phyloP scores from a whole-genome alignment of 2,888 invertebrate genomes.

The Eudasyphora cyanicolor region DNA sequence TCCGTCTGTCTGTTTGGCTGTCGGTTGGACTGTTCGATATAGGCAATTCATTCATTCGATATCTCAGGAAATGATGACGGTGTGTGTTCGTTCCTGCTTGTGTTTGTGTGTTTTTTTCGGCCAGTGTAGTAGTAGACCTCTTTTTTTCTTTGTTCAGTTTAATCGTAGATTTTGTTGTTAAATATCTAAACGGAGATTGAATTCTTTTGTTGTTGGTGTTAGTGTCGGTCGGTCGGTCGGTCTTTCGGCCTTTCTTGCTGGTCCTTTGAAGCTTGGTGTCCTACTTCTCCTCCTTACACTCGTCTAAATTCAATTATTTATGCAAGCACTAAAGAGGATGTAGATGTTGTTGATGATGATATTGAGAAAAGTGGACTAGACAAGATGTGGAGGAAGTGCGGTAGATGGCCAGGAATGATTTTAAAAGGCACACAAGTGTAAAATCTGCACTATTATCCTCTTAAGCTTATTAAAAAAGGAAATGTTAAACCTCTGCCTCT shows the following conservation, averaged over 20 bases:
- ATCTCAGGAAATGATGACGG: background rate
- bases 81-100: conserved; percentile 16
- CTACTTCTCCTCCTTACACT: background rate
- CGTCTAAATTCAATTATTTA: conserved; percentile 58
- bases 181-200: conserved; percentile 57
- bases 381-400: background rate
- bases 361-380: background rate
- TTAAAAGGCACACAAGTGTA: conserved; percentile 36
- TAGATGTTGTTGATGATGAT: background rate
- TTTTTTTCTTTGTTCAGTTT: conserved; percentile 62
- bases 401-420: background rate
- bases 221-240: conserved; percentile 5
- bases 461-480: conserved; percentile 59
- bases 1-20: too few relatives aligned
- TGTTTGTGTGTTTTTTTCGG: conserved; percentile 36
- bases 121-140: conserved; percentile 56
- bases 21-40: background rate
- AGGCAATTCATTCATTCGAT: background rate
- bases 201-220: conserved; percentile 4
- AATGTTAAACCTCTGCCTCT: conserved; percentile 52
- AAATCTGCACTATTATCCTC: conserved; percentile 53
- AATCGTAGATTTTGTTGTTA: conserved; percentile 61
- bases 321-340: conserved; percentile 42
- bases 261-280: too few relatives aligned
- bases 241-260: too few relatives aligned